Conservation (phyloP, 2,797 vertebrate genomes). For the Mus minutoides region DNA sequence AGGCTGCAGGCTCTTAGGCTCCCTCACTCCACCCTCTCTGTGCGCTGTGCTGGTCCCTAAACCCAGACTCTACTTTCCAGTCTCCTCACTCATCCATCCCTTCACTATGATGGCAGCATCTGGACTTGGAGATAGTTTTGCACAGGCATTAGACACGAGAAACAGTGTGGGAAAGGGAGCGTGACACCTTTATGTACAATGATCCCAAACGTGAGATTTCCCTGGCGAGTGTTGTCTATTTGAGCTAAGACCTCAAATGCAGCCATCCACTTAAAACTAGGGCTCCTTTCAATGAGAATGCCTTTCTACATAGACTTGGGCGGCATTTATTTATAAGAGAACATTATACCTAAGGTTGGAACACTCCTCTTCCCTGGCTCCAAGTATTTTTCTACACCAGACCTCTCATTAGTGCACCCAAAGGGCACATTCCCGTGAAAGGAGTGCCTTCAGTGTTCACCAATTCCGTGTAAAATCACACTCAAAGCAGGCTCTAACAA, state of each 20-base stretch:
- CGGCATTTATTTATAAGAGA: constrained; percentile 34
- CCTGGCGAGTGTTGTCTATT: constrained; percentile 29
- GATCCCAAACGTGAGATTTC: constrained; percentile 37
- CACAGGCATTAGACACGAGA: constrained; percentile 57
- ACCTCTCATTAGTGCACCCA: neutral
- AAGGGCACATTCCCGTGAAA: constrained; percentile 13
- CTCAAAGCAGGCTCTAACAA: constrained; percentile 64
- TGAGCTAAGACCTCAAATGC: constrained; percentile 24
- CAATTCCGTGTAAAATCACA: constrained; percentile 69
- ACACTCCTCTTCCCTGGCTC: neutral
- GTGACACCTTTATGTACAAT: constrained; percentile 55
- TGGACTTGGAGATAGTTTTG: constrained; percentile 64
- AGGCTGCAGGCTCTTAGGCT: neutral
- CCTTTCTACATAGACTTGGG: neutral
- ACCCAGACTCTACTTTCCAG: neutral
- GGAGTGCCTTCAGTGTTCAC: constrained; percentile 42
- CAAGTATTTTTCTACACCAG: neutral
- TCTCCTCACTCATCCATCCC: neutral
- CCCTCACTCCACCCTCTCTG: rapidly evolving
- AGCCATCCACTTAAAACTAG: constrained; percentile 36
- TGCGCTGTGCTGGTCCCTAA: neutral
- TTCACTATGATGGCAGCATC: neutral
- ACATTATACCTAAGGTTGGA: constrained; percentile 25
- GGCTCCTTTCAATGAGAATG: constrained; percentile 25
- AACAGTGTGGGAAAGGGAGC: constrained; percentile 17